phyloP scores from a whole-genome alignment of 2,888 invertebrate genomes.

The Dilophus febrilis region DNA sequence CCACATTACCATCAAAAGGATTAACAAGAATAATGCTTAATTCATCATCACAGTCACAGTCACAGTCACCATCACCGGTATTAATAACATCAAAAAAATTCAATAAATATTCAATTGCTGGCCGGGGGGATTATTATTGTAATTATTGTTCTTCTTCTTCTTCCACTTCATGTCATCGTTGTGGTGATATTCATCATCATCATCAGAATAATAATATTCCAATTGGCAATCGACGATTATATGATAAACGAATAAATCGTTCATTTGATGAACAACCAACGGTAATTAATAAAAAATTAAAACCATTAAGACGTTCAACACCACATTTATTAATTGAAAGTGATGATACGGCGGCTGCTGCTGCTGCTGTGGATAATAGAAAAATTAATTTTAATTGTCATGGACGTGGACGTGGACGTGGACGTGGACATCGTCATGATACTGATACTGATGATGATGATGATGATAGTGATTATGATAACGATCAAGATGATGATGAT shows the following conservation, averaged over 20 bases:
- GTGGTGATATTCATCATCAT: too few relatives aligned
- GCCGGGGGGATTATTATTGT: too few relatives aligned
- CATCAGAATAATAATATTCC: not conserved
- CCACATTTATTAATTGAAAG: conserved; percentile 22
- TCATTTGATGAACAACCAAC: conserved; percentile 25
- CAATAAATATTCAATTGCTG: conserved; percentile 4
- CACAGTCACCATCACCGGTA: conserved; percentile 12
- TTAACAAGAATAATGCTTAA: too few relatives aligned
- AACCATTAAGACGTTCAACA: conserved; percentile 25
- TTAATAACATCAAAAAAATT: not conserved
- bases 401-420: conserved; percentile 9
- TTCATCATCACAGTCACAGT: not conserved
- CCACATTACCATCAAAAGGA: too few relatives aligned
- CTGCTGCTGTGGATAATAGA: conserved; percentile 8
- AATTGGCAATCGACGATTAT: conserved; percentile 12
- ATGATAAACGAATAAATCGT: conserved; percentile 28
- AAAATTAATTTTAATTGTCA: conserved; percentile 13
- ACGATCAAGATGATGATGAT: too few relatives aligned
- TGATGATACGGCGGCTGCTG: conserved; percentile 6
- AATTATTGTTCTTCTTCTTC: too few relatives aligned
- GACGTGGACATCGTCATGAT: conserved; percentile 4
- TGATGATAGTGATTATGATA: too few relatives aligned
- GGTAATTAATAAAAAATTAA: conserved; percentile 8
- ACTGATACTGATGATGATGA: too few relatives aligned
- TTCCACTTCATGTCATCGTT: too few relatives aligned